Base-by-base conservation (phyloP, 1,140 invertebrate species). In the Apis cerana region DNA sequence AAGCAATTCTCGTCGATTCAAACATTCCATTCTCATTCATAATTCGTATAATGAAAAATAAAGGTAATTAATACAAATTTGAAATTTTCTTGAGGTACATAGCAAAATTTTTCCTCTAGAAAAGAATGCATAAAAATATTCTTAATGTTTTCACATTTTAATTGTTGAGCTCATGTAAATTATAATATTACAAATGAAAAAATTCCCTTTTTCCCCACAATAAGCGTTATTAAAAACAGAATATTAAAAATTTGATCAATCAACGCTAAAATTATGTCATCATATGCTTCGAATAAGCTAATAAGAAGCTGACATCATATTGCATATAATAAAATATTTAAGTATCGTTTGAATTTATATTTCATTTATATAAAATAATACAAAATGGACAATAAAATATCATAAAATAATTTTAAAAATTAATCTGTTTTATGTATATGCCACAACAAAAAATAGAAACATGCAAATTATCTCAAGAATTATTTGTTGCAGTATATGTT, bases 391-490 rank as follows among this genome's bases (percentile, higher is more conserved):
- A 87, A 83, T 86, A 87, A 82, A 81, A 75, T 68, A 23, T 67
- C 7, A 1, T 75, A 75, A 81, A 76, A 82, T 69, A 58, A 65
- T 68, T 76, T 76, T 33, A 54, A 82, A 76, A 82, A 54, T 58
- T 23, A 82, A 69, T 43, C 27, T 61, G 52, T 76, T 68, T 67
- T 43, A 33, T 62, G 9, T 67, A 69, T 76, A 75, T 71, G 68
- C 54, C 70, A 76, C 79, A 80, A 78, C 64, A 54, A 82, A 70
- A 50, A 77, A 76, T 64, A 80, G 77, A 83, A 81, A 87, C 74
- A 84, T 88, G 86, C 70, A 88, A 82, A 85, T 72, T 88, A 69
- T 79, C 65, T 85, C 56, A 69, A 80, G 74, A 83, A 80, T 86
- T 74, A 61, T 81, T 76, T 74, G 75, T 85, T 86, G 76, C 71